phyloP scores from a whole-genome alignment of 2,888 invertebrate species.

The Halocaridina rubra region DNA sequence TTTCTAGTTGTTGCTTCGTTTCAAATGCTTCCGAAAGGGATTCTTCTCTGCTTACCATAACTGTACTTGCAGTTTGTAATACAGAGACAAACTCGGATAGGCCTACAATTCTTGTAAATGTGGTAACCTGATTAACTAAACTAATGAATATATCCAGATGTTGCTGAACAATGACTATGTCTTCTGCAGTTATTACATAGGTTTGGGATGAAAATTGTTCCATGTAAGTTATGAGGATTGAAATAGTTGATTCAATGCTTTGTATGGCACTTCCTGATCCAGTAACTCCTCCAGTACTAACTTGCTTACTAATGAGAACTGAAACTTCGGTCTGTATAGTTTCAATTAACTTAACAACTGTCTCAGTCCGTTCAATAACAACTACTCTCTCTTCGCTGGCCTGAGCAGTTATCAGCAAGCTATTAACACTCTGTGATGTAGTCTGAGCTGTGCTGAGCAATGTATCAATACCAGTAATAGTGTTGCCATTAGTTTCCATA shows the following conservation, averaged over 20 bases:
- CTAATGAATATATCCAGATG: too few species aligned
- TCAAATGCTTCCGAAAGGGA: not conserved
- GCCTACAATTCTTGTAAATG: not conserved
- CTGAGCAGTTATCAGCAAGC: too few species aligned
- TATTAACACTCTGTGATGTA: not conserved
- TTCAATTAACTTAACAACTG: too few species aligned
- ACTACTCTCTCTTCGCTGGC: not conserved
- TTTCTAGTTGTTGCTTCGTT: not conserved
- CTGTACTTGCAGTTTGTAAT: not conserved
- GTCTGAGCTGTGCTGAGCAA: not conserved
- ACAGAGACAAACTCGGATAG: not conserved
- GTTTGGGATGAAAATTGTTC: not conserved
- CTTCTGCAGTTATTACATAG: not conserved
- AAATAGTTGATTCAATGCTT: too few species aligned
- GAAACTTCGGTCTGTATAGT: too few species aligned
- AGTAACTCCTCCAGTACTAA: too few species aligned
- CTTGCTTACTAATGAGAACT: too few species aligned
- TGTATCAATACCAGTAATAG: not conserved
- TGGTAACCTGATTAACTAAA: not conserved
- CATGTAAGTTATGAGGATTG: too few species aligned
- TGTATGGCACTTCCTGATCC: too few species aligned
- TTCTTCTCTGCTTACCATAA: not conserved
- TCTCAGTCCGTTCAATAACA: too few species aligned
- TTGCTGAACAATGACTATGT: not conserved
- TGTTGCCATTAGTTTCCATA: not conserved